Evolutionary conservation across 1,140 invertebrate genomes (phyloP).

Genomic region (Drosophila repleta): DNA sequence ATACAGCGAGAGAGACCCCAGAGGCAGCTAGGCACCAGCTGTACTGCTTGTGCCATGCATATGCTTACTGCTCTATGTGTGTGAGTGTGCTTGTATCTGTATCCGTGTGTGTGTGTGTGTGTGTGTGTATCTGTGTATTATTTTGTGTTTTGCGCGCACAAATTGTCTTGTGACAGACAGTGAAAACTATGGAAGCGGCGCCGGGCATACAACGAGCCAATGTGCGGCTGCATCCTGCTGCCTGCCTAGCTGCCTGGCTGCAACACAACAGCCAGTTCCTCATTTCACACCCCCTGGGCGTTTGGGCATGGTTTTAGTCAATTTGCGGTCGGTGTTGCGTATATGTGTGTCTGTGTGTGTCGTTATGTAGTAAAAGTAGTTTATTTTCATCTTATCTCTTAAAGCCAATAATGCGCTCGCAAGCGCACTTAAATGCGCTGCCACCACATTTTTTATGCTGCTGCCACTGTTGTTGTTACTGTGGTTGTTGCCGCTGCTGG

Average conservation of each 20-base stretch:
- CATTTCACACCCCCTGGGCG: conserved; percentile 21
- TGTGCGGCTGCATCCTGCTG: conserved; percentile 34
- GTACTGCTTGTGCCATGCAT: conserved; percentile 73
- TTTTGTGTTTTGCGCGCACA: conserved; percentile 81
- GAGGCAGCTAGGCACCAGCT: conserved; percentile 70
- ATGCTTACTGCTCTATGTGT: conserved; percentile 60
- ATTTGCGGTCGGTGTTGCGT: conserved; percentile 66
- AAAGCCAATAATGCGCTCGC: conserved; percentile 78
- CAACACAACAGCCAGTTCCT: not conserved
- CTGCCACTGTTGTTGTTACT: conserved; percentile 16
- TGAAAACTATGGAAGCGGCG: conserved; percentile 76
- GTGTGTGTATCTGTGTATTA: conserved; percentile 65
- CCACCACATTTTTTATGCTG: conserved; percentile 50
- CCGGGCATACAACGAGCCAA: conserved; percentile 33
- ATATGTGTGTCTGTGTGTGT: conserved; percentile 22
- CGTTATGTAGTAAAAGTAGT: conserved; percentile 66
- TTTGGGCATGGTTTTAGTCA: conserved; percentile 72
- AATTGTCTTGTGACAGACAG: conserved; percentile 82
- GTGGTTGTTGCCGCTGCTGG: conserved; percentile 13
- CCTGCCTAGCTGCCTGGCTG: not conserved
- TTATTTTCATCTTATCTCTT: conserved; percentile 81
- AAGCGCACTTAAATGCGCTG: conserved; percentile 76
- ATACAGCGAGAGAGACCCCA: conserved; percentile 50
- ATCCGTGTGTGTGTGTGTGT: conserved; percentile 17
- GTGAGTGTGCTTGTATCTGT: conserved; percentile 15